Conservation (phyloP, 2,888 invertebrate species). For the Plagiodera versicolora region DNA sequence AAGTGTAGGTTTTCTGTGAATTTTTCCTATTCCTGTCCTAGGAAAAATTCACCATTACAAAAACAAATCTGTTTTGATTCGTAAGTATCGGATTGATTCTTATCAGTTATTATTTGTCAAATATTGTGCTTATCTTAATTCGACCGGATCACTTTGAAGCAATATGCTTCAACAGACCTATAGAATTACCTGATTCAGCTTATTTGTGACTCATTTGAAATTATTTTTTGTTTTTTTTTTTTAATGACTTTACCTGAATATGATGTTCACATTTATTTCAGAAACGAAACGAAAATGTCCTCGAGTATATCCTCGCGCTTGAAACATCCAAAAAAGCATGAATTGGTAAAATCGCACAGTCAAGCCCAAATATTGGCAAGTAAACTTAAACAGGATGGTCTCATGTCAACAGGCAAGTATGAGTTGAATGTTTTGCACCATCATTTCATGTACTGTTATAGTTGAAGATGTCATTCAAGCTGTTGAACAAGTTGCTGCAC, state of each 20-base stretch:
- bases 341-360: constrained; percentile 52
- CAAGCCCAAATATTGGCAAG: constrained; percentile 53
- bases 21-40: background rate
- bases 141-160: background rate
- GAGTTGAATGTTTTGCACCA: background rate
- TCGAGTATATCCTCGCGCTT: constrained; percentile 53
- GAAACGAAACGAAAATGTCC: constrained; percentile 46
- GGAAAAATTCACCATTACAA: background rate
- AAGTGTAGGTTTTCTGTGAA: background rate
- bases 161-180: constrained; percentile 8
- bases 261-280: constrained; percentile 16
- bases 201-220: constrained; percentile 26
- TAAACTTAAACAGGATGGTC: constrained; percentile 53
- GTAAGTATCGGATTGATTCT: constrained; percentile 3
- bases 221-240: constrained; percentile 21
- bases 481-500: constrained; percentile 78
- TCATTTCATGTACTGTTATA: constrained; percentile 50
- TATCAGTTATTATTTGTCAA: background rate
- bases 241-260: background rate
- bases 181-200: constrained; percentile 18
- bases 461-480: constrained; percentile 82
- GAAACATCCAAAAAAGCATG: constrained; percentile 52
- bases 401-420: constrained; percentile 51
- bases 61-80: constrained; percentile 5
- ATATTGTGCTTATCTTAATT: background rate